Base-by-base conservation (phyloP, 2,888 invertebrate genomes). In the Diadegma fenestrale region DNA sequence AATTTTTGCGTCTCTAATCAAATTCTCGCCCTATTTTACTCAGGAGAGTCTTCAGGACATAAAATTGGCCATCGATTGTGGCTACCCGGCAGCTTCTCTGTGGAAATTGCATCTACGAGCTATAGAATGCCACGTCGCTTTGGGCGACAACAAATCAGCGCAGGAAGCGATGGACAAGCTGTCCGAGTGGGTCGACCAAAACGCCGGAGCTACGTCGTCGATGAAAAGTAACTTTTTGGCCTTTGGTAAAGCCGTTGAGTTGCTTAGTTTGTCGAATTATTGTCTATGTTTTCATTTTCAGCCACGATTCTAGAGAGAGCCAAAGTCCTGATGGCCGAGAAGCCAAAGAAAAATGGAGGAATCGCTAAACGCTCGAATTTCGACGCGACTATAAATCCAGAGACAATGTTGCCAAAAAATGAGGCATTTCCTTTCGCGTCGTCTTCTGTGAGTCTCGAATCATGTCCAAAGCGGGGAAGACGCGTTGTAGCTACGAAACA, bases 71-170 rank as follows among this genome's bases (percentile, higher is more conserved):
- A 92, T 96, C 14, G 93, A 95, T 51, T 94, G 95, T 87, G 95
- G 95, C 12, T 97, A 97, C 91, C 96, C 97, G 0, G 90, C 93
- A 54, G 95, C 95, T 80, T 94, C 96, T 72, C 94, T 94, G 43
- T 95, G 96, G 89, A 97, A 97, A 94, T 93, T 98, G 77, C 94
- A 95, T 76, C 92, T 96, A 22, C 95, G 97, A 33, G 94, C 95
- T 88, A 96, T 95, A 0, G 95, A 96, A 88, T 97, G 97, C 92
- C 95, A 95, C 87, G 93, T 95, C 22, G 95, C 96, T 90, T 90
- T 96, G 69, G 93, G 94, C 1, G 92, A 94, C 48, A 91, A 89
- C 48, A 91, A 92, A 0, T 91, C 93, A 22, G 95, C 95, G 0
- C 85, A 91, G 30, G 85, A 89, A 7, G 91, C 90, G 68, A 41